phyloP scores from a whole-genome alignment of 2,797 vertebrate species.

The Lerista edwardsae region DNA sequence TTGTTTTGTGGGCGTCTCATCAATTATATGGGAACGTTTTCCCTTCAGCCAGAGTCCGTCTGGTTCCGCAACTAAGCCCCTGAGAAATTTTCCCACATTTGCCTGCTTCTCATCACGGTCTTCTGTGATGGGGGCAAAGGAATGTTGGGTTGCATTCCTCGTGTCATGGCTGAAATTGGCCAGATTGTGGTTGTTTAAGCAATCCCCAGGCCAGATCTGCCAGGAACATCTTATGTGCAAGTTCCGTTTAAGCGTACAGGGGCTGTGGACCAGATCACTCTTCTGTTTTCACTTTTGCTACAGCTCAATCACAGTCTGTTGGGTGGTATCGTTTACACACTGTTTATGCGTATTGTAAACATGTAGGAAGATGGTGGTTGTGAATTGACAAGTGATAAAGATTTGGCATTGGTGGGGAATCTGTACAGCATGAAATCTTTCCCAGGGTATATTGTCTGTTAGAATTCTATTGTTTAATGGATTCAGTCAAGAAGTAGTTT shows the following conservation, averaged over 20 bases:
- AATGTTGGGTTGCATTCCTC: slow-evolving; percentile 10
- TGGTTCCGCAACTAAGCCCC: slow-evolving; percentile 41
- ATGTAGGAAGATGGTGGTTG: background rate
- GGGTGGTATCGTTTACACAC: background rate
- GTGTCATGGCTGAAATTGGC: background rate
- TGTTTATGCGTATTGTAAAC: background rate
- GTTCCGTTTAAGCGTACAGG: background rate
- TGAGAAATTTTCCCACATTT: slow-evolving; percentile 60
- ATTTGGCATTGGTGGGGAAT: background rate
- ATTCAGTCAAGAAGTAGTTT: background rate
- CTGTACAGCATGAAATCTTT: background rate
- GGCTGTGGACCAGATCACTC: background rate
- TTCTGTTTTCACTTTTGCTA: background rate
- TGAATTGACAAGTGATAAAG: background rate
- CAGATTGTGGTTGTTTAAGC: background rate
- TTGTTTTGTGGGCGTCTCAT: background rate
- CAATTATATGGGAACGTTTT: background rate
- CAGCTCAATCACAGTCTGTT: background rate
- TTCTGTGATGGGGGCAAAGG: background rate
- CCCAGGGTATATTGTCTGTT: background rate
- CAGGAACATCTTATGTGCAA: background rate
- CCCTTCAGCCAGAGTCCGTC: slow-evolving; percentile 12
- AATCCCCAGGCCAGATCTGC: background rate
- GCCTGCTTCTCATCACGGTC: slow-evolving; percentile 27
- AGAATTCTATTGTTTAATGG: background rate